These are phyloP conservation scores for Dunckerocampus dactyliophorus DNA, from an alignment of 2,113 vertebrate genomes.

Conservation along the genomic window DNA sequence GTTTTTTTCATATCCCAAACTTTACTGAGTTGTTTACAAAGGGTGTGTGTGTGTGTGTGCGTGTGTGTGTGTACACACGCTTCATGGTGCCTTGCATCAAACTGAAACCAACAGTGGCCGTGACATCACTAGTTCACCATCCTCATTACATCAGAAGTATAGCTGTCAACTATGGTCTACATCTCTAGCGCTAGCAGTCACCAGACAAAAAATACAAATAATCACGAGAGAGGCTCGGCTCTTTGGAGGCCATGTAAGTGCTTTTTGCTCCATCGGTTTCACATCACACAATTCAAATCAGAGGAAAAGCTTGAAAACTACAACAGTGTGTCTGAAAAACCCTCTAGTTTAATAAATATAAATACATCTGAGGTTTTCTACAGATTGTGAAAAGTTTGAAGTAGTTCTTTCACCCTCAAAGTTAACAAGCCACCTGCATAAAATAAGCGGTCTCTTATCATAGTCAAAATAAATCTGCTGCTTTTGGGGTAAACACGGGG, in stretches of 20 bases:
- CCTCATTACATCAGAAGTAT: not conserved
- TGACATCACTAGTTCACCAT: not conserved
- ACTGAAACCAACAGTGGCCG: no score
- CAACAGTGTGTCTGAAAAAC: constrained; percentile 27
- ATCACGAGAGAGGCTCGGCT: not conserved
- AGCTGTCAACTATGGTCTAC: not conserved
- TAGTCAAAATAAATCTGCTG: constrained; percentile 27
- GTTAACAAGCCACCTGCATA: constrained; percentile 48
- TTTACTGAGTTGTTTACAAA: constrained; percentile 54
- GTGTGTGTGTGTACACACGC: constrained; percentile 11
- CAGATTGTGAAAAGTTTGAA: constrained; percentile 61
- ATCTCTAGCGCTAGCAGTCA: not conserved
- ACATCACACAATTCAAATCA: not conserved
- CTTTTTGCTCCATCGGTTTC: not conserved
- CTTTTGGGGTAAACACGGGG: constrained; percentile 24
- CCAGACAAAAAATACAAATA: constrained; percentile 3
- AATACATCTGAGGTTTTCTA: constrained; percentile 59
- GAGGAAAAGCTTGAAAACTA: not conserved
- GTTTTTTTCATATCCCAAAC: constrained; percentile 30
- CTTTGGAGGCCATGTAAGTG: not conserved
- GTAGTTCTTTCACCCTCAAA: constrained; percentile 54
- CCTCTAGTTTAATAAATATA: constrained; percentile 65
- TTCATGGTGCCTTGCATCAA: constrained; percentile 6
- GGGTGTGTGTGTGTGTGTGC: not conserved
- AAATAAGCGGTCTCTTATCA: constrained; percentile 51